phyloP scores from a whole-genome alignment of 2,113 vertebrate genomes.

The Alaudala cheleensis region DNA sequence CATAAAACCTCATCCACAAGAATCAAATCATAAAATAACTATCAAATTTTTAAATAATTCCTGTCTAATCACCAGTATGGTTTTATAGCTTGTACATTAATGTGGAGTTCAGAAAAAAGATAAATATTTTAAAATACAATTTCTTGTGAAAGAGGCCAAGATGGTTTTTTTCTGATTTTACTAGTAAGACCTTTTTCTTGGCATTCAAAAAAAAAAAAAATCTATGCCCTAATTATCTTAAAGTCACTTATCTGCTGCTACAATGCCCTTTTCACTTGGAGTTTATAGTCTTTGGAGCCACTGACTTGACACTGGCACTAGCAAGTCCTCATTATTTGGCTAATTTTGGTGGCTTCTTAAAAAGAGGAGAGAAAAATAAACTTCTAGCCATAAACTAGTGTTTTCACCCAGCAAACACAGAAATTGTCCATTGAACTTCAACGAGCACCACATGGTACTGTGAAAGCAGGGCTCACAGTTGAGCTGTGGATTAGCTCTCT shows the following conservation, averaged over 20 bases:
- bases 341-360: background rate
- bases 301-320: background rate
- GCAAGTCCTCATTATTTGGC: background rate
- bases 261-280: background rate
- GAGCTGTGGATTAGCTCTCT: background rate
- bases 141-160: background rate
- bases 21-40: background rate
- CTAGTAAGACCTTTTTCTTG: background rate
- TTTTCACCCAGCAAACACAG: background rate
- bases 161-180: background rate
- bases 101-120: background rate
- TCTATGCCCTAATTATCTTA: background rate
- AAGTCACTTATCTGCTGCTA: background rate
- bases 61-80: background rate
- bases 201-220: background rate
- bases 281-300: background rate
- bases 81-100: background rate
- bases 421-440: background rate
- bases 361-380: background rate
- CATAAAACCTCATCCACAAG: background rate
- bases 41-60: background rate
- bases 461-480: background rate
- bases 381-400: background rate
- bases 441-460: fast-evolving
- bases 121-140: background rate